phyloP scores from a whole-genome alignment of 2,797 vertebrate genomes.

The Cynopterus sphinx region DNA sequence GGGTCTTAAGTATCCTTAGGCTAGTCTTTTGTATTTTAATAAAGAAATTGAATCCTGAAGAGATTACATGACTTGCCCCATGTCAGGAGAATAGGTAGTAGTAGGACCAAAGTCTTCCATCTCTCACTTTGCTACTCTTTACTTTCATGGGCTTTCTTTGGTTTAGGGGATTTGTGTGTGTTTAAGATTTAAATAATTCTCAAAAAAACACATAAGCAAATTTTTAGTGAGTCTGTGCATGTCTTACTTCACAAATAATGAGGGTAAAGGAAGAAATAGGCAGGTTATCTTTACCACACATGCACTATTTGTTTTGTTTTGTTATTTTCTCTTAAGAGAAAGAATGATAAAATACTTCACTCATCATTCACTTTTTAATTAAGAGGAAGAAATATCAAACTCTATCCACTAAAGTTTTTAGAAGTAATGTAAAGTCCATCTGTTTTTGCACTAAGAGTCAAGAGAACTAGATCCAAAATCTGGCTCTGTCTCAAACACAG shows the following conservation, averaged over 20 bases:
- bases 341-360: slow-evolving; percentile 70
- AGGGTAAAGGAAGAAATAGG: slow-evolving; percentile 15
- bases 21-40: background rate
- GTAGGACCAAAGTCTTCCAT: background rate
- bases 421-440: slow-evolving; percentile 71
- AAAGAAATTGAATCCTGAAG: slow-evolving; percentile 29
- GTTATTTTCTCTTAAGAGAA: slow-evolving; percentile 52
- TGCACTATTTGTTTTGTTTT: slow-evolving; percentile 61
- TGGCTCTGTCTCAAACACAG: slow-evolving; percentile 24
- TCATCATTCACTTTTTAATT: slow-evolving; percentile 77
- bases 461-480: background rate
- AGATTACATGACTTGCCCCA: background rate
- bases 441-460: slow-evolving; percentile 33
- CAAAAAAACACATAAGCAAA: slow-evolving; percentile 32
- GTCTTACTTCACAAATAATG: slow-evolving; percentile 59
- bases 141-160: background rate
- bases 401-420: slow-evolving; percentile 52
- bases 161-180: slow-evolving; percentile 16
- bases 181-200: slow-evolving; percentile 53
- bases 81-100: slow-evolving; percentile 10
- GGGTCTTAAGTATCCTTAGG: background rate
- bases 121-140: slow-evolving; percentile 31
- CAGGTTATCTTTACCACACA: slow-evolving; percentile 64
- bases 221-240: slow-evolving; percentile 51
- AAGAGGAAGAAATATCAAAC: slow-evolving; percentile 66